A percentile compares a stretch with the other conserved stretches of the same genome.
These are phyloP conservation scores for Philhelius pedissequus DNA, from an alignment of 2,888 invertebrate species.

Conservation along the genomic window DNA sequence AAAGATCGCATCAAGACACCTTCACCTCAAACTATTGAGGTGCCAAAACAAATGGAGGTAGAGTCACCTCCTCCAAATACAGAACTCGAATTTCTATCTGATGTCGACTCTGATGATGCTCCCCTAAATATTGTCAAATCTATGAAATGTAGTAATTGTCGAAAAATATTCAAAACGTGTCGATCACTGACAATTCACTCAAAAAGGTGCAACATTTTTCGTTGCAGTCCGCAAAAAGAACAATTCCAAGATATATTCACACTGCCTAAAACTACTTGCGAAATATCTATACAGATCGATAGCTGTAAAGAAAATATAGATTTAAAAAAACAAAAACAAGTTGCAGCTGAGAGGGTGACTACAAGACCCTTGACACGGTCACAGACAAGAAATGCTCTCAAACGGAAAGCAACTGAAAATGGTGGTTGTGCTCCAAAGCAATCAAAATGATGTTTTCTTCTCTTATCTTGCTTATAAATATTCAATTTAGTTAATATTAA, in stretches of 20 bases:
- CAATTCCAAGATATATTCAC: not conserved
- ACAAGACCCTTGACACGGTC: constrained; percentile 50
- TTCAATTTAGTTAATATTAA: constrained; percentile 24
- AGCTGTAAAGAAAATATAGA: constrained; percentile 25
- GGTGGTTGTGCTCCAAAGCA: not conserved
- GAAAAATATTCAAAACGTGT: constrained; percentile 48
- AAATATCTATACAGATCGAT: not conserved
- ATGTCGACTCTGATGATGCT: constrained; percentile 52
- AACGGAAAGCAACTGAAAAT: constrained; percentile 27
- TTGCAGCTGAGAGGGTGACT: not conserved
- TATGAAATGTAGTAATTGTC: constrained; percentile 50
- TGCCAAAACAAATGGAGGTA: not conserved
- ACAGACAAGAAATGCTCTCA: constrained; percentile 42
- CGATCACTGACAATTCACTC: constrained; percentile 55
- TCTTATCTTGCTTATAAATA: not conserved
- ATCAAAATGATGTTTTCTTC: not conserved
- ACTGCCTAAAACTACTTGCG: not conserved
- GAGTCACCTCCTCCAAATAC: not conserved
- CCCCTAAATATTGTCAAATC: constrained; percentile 35
- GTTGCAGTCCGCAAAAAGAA: not conserved
- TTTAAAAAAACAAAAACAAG: not conserved
- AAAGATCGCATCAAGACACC: not conserved
- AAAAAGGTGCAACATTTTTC: constrained; percentile 22
- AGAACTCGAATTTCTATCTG: constrained; percentile 18
- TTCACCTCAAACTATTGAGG: not conserved